Conservation (phyloP, 2,113 vertebrate species). For the Bostrychus sinensis region DNA sequence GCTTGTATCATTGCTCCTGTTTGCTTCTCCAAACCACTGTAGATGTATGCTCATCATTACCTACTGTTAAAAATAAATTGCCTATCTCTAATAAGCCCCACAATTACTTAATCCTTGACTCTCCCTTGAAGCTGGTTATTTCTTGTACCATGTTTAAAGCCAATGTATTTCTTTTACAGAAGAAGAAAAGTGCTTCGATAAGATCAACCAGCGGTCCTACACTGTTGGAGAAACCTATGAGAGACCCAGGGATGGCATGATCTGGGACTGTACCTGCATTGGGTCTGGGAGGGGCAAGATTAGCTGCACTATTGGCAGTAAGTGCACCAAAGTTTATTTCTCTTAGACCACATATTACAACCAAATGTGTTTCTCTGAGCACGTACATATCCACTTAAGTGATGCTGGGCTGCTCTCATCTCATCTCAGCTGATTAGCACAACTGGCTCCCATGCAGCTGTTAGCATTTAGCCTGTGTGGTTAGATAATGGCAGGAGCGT, state of each 20-base stretch:
- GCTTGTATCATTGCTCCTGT: too few relatives aligned
- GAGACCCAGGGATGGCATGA: conserved; percentile 95
- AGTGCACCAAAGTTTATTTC: conserved; percentile 21
- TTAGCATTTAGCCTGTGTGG: conserved; percentile 37
- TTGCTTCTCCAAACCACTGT: too few relatives aligned
- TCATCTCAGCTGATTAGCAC: conserved; percentile 37
- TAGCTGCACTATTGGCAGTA: conserved; percentile 80
- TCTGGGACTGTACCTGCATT: conserved; percentile 99
- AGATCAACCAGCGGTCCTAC: conserved; percentile 87
- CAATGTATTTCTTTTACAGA: conserved; percentile 53
- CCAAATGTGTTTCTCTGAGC: conserved; percentile 1
- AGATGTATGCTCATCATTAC: too few relatives aligned
- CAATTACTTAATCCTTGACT: too few relatives aligned
- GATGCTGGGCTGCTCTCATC: too few relatives aligned
- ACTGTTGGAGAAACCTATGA: conserved; percentile 92
- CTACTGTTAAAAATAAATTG: too few relatives aligned
- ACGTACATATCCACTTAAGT: conserved; percentile 16
- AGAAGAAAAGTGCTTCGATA: conserved; percentile 94
- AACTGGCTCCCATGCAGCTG: conserved; percentile 39
- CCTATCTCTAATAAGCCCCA: too few relatives aligned
- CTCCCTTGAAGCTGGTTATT: too few relatives aligned
- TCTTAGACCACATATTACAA: conserved; percentile 37
- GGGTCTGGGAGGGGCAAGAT: conserved; percentile 86
- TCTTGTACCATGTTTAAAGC: background rate
- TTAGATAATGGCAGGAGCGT: conserved; percentile 43